Conservation (phyloP, 64 coral and sea anemone genomes). For the Actinia tenebrosa region DNA sequence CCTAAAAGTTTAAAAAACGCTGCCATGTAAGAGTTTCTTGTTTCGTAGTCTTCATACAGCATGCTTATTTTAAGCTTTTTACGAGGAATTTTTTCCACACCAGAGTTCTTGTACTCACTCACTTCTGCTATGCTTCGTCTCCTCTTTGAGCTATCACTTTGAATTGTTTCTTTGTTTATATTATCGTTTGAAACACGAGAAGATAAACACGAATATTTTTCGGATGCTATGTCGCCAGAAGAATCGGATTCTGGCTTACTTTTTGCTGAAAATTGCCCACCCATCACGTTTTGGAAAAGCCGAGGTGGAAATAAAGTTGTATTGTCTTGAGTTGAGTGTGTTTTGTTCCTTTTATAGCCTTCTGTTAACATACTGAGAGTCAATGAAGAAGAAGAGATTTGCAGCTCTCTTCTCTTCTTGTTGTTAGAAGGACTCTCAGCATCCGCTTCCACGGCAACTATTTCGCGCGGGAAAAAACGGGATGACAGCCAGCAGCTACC, state of each 20-base stretch:
- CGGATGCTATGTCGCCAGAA: neutral
- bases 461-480: neutral
- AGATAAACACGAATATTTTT: neutral
- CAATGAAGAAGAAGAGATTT: neutral
- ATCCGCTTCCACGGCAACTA: neutral
- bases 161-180: neutral
- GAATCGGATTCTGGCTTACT: neutral
- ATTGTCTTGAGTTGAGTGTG: neutral
- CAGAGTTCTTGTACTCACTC: constrained; percentile 22
- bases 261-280: neutral
- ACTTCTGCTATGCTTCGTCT: neutral
- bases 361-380: neutral
- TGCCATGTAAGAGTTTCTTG: constrained; percentile 86
- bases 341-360: neutral
- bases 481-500: neutral
- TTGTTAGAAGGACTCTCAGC: neutral
- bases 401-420: neutral
- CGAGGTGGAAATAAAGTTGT: neutral
- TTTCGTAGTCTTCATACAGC: constrained; percentile 55
- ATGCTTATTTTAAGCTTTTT: constrained; percentile 77
- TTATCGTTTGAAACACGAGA: neutral
- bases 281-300: neutral
- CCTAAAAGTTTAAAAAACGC: constrained; percentile 95
- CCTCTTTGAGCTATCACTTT: neutral
- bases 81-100: constrained; percentile 18